Evolutionary conservation across 2,888 invertebrate species (phyloP), one percentile per base, ranked within the genome.

Genomic region (Dasysyrphus tricinctus): DNA sequence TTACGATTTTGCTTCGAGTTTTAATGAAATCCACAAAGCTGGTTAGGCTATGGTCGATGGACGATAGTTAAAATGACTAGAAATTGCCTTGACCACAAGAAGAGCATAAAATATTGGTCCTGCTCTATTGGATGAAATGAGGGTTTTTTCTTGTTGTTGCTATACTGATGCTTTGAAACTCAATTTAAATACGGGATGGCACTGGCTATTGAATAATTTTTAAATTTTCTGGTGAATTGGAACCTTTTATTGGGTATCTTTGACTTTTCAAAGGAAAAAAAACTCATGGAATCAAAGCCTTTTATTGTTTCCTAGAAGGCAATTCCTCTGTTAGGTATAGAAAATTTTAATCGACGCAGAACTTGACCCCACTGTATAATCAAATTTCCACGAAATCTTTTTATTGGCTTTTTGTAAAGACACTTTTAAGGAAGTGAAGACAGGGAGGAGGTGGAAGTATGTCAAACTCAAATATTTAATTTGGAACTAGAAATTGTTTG

Each of bases 21-120:
- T 84, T 76, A 76, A 84, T 84, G 84, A 84, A 84, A 76, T 65
- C 77, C 49, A 67, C 77, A 81, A 56, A 57, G 47, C 51, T 39
- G 29, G 39, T 37, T n/a, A n/a, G 24, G 9, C 69, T 19, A n/a
- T 16, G 49, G 67, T 19, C 49, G 24, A 24, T 24, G 14, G 67
- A 32, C 57, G 54, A 75, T 70, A 49, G 69, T 61, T 61, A n/a
- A 37, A 65, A 47, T 47, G 59, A 44, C 67, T 61, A 81, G 69
- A 61, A 54, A 56, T 47, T 75, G 61, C 76, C 67, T 67, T 16
- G n/a, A 39, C 59, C 67, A 49, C 67, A 74, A 56, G 56, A 79
- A 63, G 34, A 72, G 51, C 29, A 24, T 57, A 57, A 57, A 37
- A 39, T 51, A 49, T 49, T 29, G 34, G 14, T 6, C 5, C 57